Base-by-base conservation (phyloP, 1,140 invertebrate genomes). In the Nephila pilipes region DNA sequence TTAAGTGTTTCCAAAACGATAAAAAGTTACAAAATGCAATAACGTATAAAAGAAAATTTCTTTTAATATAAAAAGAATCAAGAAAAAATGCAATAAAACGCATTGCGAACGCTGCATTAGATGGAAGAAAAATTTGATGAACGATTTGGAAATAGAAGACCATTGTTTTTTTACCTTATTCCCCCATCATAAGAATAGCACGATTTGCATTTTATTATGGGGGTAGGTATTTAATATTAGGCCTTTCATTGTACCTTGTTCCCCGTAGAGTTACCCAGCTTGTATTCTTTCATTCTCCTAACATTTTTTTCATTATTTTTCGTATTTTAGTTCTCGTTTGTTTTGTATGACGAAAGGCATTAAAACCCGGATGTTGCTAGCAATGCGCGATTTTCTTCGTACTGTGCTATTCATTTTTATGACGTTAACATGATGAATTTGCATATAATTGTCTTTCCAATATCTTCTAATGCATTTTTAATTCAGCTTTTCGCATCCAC, bases 361-460 rank as follows among this genome's bases (percentile, higher is more conserved):
- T 85, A 91, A 91, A 87, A 38, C 81, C 83, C 58, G 91, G 91
- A 92, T 92, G 91, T 87, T 85, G 58, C 88, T n/a, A 81, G 88
- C 4, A 80, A 90, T 58, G 57, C 36, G 79, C 83, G 83, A 79
- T 57, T 92, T 92, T 87, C 81, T 46, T 58, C 83, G 36, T 36
- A 12, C 32, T 90, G 25, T 58, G 80, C 90, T 87, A 87, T 87
- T 92, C 91, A 75, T 69, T 85, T 92, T 92, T 87, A 92, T 92
- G 91, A 92, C 91, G 85, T 92, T 79, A 87, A 92, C 91, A 92
- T 92, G 91, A 92, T 92, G 81, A 92, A 92, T 92, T 92, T 92
- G 91, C 91, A 92, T 92, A 92, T 92, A 92, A 92, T 92, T 92
- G 91, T 92, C 91, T 92, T 92, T 92, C 91, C 91, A 92, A 92